Evolutionary conservation across 2,888 invertebrate genomes (phyloP), one percentile per base, ranked within the genome.

Genomic region (Cantharis flavilabris): DNA sequence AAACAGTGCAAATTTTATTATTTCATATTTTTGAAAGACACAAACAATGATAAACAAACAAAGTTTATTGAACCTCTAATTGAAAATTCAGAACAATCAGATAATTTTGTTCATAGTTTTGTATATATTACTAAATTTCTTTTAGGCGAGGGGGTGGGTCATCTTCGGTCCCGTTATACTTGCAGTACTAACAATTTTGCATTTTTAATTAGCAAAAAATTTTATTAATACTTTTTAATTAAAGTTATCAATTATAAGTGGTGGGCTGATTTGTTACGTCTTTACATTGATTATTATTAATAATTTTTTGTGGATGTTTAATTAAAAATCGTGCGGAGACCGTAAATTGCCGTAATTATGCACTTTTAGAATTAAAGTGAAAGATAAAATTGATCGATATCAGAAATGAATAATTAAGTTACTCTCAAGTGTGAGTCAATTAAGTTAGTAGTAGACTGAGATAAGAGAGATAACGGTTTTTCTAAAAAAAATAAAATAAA

Each of bases 51-150:
- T 73, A 73, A 76, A 64, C 69, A 73, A 74, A 33, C 62, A n/a
- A 26, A 69, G 74, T 74, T 77, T 73, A 71, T 76, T 76, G 73
- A 76, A 76, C 76, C 49, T 71, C 18, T 16, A 49, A 49, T 65
- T 65, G 65, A 62, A 49, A 49, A 49, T 49, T 49, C n/a, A 9
- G 49, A 49, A n/a, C 49, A 49, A 49, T 49, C 49, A 49, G 49
- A 49, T 49, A 49, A 49, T 49, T 49, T 49, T 49, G n/a, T n/a
- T 49, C 4, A 7, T 49, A 49, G 13, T 49, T 49, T 49, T n/a
- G 49, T 49, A n/a, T n/a, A 2, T 33, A 2, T 2, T 33, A 49
- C 9, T n/a, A 49, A 7, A 26, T 26, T 49, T 49, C n/a, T 49
- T n/a, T 49, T 7, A n/a, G n/a, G n/a, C 49, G n/a, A 49, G 7